Percentiles rank a stretch among this genome's conserved stretches.
These are phyloP conservation scores for Neomonachus schauinslandi DNA, from an alignment of 2,113 vertebrate genomes.

Conservation along the genomic window DNA sequence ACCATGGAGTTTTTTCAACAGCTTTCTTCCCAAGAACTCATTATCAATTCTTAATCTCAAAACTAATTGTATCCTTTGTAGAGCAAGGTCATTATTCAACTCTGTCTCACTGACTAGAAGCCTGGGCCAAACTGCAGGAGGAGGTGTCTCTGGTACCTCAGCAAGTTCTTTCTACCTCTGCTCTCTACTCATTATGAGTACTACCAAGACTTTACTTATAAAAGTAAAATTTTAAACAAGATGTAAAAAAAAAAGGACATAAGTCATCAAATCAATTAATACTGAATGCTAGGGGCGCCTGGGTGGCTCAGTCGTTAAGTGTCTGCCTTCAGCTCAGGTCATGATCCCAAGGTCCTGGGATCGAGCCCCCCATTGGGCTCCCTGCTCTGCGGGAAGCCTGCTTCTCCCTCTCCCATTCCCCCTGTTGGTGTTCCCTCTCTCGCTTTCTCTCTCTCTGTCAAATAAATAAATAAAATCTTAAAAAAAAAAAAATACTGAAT, in stretches of 20 bases:
- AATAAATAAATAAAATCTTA: too few species aligned
- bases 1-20: neutral
- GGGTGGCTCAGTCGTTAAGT: too few species aligned
- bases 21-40: neutral
- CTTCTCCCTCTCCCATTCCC: too few species aligned
- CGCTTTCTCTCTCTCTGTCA: too few species aligned
- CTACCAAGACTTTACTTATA: neutral
- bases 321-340: too few species aligned
- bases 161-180: neutral
- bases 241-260: neutral
- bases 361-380: too few species aligned
- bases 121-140: neutral
- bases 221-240: neutral
- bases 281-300: too few species aligned
- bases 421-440: too few species aligned
- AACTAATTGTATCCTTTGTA: neutral
- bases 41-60: neutral
- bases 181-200: neutral
- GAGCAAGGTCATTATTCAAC: neutral
- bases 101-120: neutral
- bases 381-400: too few species aligned
- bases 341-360: too few species aligned
- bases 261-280: neutral
- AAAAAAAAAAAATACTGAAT: neutral
- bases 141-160: neutral